Base-by-base conservation (phyloP, 2,888 invertebrate genomes). In the Eupithecia inturbata region DNA sequence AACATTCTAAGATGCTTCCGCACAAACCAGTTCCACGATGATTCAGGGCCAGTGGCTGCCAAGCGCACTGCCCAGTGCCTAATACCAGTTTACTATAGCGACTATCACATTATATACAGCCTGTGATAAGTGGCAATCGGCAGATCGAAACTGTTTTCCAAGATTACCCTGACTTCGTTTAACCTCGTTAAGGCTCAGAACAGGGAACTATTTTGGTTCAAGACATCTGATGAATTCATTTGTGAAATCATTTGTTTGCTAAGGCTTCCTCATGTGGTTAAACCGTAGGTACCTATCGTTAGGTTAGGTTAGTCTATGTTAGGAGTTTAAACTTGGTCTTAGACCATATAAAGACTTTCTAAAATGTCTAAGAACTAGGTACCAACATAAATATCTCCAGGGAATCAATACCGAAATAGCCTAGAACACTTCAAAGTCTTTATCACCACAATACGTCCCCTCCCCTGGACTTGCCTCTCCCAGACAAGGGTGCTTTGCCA, bases 1-100 rank as follows among this genome's bases (percentile, higher is more conserved):
- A 76, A 71, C 71, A 72, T 63, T 70, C 67, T 72, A 66, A 70
- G 57, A 49, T 68, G 71, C 73, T 76, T 72, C 75, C 75, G 75
- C 62, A 71, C 49, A 76, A 73, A 76, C 76, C 76, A 36, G 76
- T 76, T 76, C 41, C 73, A 53, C 68, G 71, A 73, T 76, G 76
- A 76, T 76, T 71, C 76, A 73, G 68, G 68, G 68, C 66, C 68
- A 62, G 73, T 66, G 41, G 73, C 76, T 76, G 73, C 73, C 73
- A 76, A 73, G 68, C 68, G 70, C 70, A 67, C 60, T 66, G 66
- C n/a, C 19, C 45, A 9, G 45, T 45, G 49, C 19, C 60, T 36
- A 67, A 41, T 57, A 63, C n/a, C n/a, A 63, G 49, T 66, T 19
- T 49, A 31, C 33, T 64, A 19, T 19, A 31, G n/a, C 10, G 10